Percentiles rank a stretch among this genome's conserved stretches.
Conservation (phyloP, 1,140 invertebrate species). For the Drosophila tropicalis region DNA sequence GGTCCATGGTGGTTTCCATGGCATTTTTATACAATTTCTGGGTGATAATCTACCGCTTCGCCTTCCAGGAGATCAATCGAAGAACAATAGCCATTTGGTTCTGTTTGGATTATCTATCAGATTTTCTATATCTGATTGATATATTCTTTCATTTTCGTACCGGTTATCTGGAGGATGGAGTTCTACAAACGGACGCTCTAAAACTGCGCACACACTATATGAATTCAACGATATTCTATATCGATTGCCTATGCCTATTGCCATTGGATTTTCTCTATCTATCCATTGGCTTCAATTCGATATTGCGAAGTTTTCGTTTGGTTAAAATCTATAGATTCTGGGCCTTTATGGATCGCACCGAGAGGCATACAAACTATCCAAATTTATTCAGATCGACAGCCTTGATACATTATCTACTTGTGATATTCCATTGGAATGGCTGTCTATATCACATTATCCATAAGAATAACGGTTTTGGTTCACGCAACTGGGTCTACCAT, state of each 20-base stretch:
- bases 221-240: conserved; percentile 99
- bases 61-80: conserved; percentile 96
- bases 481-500: conserved; percentile 94
- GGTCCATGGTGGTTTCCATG: conserved; percentile 98
- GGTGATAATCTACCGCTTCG: conserved; percentile 99
- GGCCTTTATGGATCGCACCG: conserved; percentile 99
- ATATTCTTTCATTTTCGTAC: conserved; percentile 99
- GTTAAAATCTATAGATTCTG: conserved; percentile 99
- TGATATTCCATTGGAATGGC: conserved; percentile 99
- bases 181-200: conserved; percentile 96
- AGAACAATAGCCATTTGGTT: conserved; percentile 97
- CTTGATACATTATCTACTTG: conserved; percentile 97
- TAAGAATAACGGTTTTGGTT: conserved; percentile 96
- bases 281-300: conserved; percentile 98
- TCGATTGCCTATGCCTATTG: conserved; percentile 98
- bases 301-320: conserved; percentile 97
- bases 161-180: conserved; percentile 97
- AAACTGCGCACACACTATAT: conserved; percentile 98
- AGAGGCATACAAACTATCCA: conserved; percentile 99
- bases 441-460: conserved; percentile 98
- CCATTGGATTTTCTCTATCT: conserved; percentile 99
- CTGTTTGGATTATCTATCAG: conserved; percentile 97
- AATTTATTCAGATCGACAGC: conserved; percentile 97
- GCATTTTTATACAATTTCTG: conserved; percentile 99
- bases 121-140: conserved; percentile 97